Evolutionary conservation across 1,140 invertebrate genomes (phyloP).

Genomic region (Drosophila mayri): DNA sequence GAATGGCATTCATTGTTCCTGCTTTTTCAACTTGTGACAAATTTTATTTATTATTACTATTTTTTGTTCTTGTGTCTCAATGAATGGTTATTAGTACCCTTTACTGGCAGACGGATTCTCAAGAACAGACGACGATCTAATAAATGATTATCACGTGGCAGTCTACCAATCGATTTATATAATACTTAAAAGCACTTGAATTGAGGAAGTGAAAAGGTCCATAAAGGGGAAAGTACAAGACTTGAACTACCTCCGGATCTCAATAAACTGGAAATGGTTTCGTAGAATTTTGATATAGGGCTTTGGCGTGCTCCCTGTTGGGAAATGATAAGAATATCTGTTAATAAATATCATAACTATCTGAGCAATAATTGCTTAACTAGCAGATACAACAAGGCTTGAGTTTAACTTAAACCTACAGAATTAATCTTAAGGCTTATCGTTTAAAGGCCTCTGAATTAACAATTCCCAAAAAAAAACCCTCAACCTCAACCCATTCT

Average conservation of each 20-base stretch:
- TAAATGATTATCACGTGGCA: conserved; percentile 21
- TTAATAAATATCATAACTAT: background rate
- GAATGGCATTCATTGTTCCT: conserved; percentile 66
- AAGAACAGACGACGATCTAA: conserved; percentile 36
- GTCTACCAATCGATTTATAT: conserved; percentile 17
- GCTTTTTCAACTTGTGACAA: conserved; percentile 51
- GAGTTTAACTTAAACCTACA: background rate
- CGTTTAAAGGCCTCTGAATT: background rate
- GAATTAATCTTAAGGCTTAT: background rate
- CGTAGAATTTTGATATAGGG: conserved; percentile 14
- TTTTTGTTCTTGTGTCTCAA: conserved; percentile 38
- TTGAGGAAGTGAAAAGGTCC: conserved; percentile 9
- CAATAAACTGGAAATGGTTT: conserved; percentile 20
- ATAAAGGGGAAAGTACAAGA: conserved; percentile 24
- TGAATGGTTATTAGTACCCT: conserved; percentile 26
- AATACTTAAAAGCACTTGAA: background rate
- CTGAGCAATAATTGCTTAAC: background rate
- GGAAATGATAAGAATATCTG: conserved; percentile 14
- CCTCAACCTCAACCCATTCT: background rate
- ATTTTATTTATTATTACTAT: conserved; percentile 59
- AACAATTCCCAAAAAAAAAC: background rate
- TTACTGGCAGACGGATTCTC: conserved; percentile 32
- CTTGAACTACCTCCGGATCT: conserved; percentile 4
- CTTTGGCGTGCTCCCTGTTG: background rate
- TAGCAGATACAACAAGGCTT: background rate